Conservation (phyloP, 2,888 invertebrate species). For the Sabellastarte sp. region DNA sequence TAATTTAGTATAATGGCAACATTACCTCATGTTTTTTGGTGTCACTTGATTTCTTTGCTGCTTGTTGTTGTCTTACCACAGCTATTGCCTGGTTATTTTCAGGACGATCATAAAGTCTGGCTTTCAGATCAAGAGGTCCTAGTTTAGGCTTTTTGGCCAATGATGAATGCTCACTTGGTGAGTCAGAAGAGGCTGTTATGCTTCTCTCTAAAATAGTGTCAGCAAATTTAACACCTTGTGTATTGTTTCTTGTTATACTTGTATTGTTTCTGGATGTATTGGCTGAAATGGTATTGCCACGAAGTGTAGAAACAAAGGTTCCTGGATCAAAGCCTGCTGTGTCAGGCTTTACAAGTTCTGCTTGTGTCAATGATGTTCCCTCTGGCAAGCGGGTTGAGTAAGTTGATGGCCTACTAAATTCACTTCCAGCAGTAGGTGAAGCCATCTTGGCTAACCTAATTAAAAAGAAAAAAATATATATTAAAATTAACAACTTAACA, state of each 20-base stretch:
- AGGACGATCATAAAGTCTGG: conserved; percentile 12
- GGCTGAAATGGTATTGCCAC: not conserved
- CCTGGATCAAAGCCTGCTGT: not conserved
- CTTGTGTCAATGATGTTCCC: not conserved
- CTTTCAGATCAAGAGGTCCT: conserved; percentile 4
- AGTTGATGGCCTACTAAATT: not conserved
- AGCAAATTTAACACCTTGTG: not conserved
- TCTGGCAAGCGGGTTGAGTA: not conserved
- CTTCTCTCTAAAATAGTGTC: not conserved
- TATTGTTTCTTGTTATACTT: not conserved
- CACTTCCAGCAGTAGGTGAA: too few relatives aligned
- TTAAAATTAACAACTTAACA: too few relatives aligned
- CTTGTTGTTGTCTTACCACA: conserved; percentile 8
- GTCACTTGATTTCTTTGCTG: not conserved
- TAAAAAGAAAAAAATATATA: too few relatives aligned
- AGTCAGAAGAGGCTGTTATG: not conserved
- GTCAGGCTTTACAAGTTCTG: not conserved
- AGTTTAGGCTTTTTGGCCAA: not conserved
- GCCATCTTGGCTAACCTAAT: too few relatives aligned
- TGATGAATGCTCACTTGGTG: too few relatives aligned
- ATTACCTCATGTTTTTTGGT: too few relatives aligned
- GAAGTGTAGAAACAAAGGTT: not conserved
- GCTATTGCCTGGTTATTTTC: conserved; percentile 12
- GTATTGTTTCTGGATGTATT: too few relatives aligned
- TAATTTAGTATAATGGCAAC: too few relatives aligned